Evolutionary conservation across 2,797 vertebrate species (phyloP).

Genomic region (Sarcophilus harrisii): DNA sequence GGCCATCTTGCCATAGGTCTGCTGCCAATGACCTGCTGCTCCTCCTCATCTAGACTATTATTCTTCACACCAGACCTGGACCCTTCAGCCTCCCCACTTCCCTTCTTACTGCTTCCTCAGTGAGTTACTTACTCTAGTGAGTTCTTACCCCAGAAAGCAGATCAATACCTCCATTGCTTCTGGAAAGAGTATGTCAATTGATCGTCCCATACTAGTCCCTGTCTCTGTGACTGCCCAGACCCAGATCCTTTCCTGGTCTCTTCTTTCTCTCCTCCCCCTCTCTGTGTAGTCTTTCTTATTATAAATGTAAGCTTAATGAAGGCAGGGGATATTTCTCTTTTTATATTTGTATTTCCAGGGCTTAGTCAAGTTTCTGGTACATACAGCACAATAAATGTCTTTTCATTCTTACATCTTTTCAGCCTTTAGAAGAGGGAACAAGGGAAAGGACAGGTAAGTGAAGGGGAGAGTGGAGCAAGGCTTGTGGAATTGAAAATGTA

Average conservation of each 20-base stretch:
- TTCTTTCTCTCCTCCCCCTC: background rate
- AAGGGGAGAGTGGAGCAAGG: background rate
- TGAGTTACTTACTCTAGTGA: background rate
- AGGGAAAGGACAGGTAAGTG: background rate
- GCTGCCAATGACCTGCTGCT: background rate
- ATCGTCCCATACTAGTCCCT: background rate
- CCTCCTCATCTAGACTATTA: background rate
- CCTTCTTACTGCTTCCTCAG: background rate
- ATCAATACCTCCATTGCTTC: background rate
- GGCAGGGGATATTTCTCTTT: background rate
- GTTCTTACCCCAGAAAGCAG: background rate
- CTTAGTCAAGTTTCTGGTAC: background rate
- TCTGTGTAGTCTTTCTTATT: background rate
- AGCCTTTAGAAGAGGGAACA: background rate
- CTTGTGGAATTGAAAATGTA: background rate
- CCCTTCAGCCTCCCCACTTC: background rate
- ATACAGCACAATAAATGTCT: background rate
- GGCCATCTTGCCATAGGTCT: background rate
- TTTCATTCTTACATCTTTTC: background rate
- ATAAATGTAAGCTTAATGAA: background rate
- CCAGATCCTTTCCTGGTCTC: background rate
- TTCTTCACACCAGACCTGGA: background rate
- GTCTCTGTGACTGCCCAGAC: background rate
- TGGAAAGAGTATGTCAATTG: background rate
- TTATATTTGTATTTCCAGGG: background rate